These are phyloP conservation scores for Drosophila ironensis DNA, from an alignment of 1,140 invertebrate species.

Conservation along the genomic window DNA sequence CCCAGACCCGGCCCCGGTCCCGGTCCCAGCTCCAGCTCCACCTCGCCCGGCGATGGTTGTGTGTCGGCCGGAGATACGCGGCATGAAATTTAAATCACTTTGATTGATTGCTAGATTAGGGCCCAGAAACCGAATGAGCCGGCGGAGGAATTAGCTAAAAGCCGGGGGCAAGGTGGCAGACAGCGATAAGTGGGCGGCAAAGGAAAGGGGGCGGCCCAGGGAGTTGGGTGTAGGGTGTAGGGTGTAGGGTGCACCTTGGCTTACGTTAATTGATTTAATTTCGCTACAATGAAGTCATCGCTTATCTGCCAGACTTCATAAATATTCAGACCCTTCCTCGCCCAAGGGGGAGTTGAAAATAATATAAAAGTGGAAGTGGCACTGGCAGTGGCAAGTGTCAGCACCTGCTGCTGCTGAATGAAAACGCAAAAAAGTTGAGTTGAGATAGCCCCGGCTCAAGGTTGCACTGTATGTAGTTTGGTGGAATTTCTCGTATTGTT, in stretches of 20 bases:
- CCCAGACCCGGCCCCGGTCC: neutral
- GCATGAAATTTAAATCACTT: conserved; percentile 79
- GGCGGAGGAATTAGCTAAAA: conserved; percentile 8
- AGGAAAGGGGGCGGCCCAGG: neutral
- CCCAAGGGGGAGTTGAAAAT: conserved; percentile 12
- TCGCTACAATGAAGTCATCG: conserved; percentile 75
- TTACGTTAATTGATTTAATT: conserved; percentile 79
- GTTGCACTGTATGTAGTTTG: conserved; percentile 24
- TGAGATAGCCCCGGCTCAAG: conserved; percentile 23
- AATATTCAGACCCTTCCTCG: conserved; percentile 64
- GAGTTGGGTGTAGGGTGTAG: neutral
- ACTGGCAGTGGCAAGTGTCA: conserved; percentile 10
- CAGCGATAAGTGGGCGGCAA: conserved; percentile 23
- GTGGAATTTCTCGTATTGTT: conserved; percentile 1
- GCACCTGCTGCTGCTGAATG: conserved; percentile 40
- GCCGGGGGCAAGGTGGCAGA: conserved; percentile 29
- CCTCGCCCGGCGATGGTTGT: conserved; percentile 5
- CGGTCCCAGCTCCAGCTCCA: too few relatives aligned
- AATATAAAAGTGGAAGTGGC: neutral
- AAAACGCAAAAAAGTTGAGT: neutral
- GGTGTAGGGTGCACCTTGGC: conserved; percentile 49
- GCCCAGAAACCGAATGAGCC: conserved; percentile 1
- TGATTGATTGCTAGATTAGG: conserved; percentile 78
- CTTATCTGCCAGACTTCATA: conserved; percentile 59
- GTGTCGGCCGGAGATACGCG: conserved; percentile 42